Conservation (phyloP, 2,113 vertebrate species). For the Noturus placidus region DNA sequence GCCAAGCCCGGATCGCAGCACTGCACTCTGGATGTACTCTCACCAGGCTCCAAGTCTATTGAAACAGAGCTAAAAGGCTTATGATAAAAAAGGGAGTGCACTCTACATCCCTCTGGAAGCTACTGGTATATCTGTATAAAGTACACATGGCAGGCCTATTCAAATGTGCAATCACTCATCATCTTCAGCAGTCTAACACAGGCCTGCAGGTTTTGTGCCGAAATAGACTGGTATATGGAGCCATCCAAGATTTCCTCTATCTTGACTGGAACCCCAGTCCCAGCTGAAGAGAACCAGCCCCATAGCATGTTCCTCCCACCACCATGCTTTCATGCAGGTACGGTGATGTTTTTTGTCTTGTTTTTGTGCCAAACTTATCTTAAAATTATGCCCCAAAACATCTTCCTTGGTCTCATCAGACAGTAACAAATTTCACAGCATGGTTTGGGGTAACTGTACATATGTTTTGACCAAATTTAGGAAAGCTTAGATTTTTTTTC, state of each 20-base stretch:
- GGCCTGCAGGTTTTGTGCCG: not conserved
- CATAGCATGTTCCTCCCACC: not conserved
- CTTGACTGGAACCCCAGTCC: not conserved
- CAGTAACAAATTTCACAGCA: not conserved
- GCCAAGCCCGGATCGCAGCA: conserved; percentile 62
- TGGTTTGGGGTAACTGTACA: not conserved
- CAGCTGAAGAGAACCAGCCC: not conserved
- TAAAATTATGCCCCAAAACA: not conserved
- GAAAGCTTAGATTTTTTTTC: not conserved
- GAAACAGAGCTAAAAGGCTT: conserved; percentile 68
- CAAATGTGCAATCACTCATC: not conserved
- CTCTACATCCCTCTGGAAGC: conserved; percentile 63
- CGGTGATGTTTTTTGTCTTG: not conserved
- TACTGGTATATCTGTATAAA: conserved; percentile 5
- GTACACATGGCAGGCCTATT: not conserved
- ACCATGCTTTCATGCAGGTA: not conserved
- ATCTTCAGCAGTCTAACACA: not conserved
- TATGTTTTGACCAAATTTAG: not conserved
- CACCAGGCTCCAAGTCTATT: conserved; percentile 64
- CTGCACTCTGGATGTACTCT: conserved; percentile 42
- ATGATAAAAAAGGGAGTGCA: conserved; percentile 64
- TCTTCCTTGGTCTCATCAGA: not conserved
- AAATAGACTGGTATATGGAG: not conserved
- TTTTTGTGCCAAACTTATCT: not conserved
- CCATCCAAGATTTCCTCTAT: not conserved